A percentile compares a stretch with the other conserved stretches of the same genome.
Evolutionary conservation across 2,797 vertebrate species (phyloP).

Genomic region (Sternotherus odoratus): DNA sequence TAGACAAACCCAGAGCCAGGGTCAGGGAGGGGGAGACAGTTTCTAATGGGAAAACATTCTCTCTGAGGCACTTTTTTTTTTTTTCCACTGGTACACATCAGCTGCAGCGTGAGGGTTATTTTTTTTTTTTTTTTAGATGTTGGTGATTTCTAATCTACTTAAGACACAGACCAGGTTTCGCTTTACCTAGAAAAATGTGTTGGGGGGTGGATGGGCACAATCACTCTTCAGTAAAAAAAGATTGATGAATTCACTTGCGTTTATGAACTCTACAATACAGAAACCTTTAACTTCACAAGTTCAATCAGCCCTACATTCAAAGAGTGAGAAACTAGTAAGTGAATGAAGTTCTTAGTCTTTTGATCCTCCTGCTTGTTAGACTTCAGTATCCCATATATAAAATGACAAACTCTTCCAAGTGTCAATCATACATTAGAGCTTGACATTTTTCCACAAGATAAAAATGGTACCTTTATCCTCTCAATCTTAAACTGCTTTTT

Average conservation of each 20-base stretch:
- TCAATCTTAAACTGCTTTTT: slow-evolving; percentile 35
- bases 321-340: not conserved
- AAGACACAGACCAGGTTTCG: too few species aligned
- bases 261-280: not conserved
- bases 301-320: not conserved
- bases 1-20: not conserved
- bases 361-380: not conserved
- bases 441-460: slow-evolving; percentile 22
- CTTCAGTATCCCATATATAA: not conserved
- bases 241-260: too few species aligned
- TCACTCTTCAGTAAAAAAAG: too few species aligned
- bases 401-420: not conserved
- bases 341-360: not conserved
- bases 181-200: too few species aligned
- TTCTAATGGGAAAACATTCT: not conserved
- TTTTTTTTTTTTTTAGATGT: not conserved
- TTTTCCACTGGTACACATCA: too few species aligned
- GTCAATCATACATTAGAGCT: not conserved
- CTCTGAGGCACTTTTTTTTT: not conserved
- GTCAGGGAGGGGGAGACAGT: not conserved
- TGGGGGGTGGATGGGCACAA: too few species aligned
- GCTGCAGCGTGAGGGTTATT: not conserved
- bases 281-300: not conserved
- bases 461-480: slow-evolving; percentile 5
- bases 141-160: not conserved